phyloP scores from a whole-genome alignment of 2,113 vertebrate species.

The Dicerorhinus sumatrensis region DNA sequence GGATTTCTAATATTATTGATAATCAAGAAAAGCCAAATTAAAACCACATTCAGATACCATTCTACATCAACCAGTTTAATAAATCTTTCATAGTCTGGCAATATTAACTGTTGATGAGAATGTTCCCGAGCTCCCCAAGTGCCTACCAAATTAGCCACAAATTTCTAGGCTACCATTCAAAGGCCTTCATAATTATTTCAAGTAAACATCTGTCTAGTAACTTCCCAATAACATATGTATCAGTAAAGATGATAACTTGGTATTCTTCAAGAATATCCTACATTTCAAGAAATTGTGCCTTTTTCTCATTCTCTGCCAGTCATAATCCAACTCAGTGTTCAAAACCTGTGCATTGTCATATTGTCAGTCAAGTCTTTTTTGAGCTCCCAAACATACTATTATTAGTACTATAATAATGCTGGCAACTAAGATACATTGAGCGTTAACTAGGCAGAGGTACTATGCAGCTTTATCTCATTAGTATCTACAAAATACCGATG shows the following conservation, averaged over 20 bases:
- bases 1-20: not conserved
- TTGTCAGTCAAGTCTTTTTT: constrained; percentile 55
- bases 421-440: not conserved
- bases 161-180: not conserved
- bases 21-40: not conserved
- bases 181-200: not conserved
- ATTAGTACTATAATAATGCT: not conserved
- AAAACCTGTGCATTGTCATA: not conserved
- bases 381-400: constrained; percentile 47
- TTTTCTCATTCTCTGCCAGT: constrained; percentile 5
- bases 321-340: not conserved
- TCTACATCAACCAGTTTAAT: not conserved
- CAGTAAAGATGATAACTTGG: not conserved
- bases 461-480: not conserved
- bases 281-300: not conserved
- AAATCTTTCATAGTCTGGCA: not conserved
- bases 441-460: not conserved
- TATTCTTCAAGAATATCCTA: not conserved
- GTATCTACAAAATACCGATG: not conserved
- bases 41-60: not conserved
- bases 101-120: not conserved
- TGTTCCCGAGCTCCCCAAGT: not conserved
- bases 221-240: not conserved
- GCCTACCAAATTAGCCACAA: not conserved
- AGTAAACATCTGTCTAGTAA: not conserved